Evolutionary conservation across 2,113 vertebrate species (phyloP), one percentile per base, ranked within the genome.

Genomic region (Tachysurus vachellii): DNA sequence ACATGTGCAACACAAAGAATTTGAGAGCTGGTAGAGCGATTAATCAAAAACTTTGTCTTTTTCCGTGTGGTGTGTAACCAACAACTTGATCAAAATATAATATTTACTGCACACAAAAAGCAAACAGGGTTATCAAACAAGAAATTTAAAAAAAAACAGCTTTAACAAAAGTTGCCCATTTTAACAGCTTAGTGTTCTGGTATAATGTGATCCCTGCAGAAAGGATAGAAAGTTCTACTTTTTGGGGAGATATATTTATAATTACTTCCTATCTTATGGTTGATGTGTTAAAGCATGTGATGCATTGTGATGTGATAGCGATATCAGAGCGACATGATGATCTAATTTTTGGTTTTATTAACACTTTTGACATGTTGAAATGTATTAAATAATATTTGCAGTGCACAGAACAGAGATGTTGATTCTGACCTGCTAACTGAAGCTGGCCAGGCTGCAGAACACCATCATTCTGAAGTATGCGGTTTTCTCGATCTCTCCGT

Each of bases 391-490:
- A 85, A 59, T 44, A 42, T 26, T 85, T 77, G 4, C 16, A 62
- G 10, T 64, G 77, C 1, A 89, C 26, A 82, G 56, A 73, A 50
- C 42, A 76, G 7, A 17, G 23, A 4, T 57, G 17, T 11, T 68
- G 50, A 75, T 31, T 76, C 90, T 90, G 66, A 90, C 86, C 77
- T 86, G 62, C 68, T 82, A 95, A 57, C 85, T 88, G 88, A 95
- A 94, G 89, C 57, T 94, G 88, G 91, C 86, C 17, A 93, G 91
- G 85, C 93, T 95, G 89, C 93, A 93, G 91, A 80, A 91, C 83
- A 92, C 89, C 91, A 89, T 83, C 36, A 94, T 93, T 83, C 95
- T 93, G 90, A 96, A 99, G 91, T 94, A 95, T 10, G 89, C 80
- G 1, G 92, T 94, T 62, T 96, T 96, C 87, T 96, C 95, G n/a